Conservation (phyloP, 2,888 invertebrate genomes). For the Heterodera filipjevi region DNA sequence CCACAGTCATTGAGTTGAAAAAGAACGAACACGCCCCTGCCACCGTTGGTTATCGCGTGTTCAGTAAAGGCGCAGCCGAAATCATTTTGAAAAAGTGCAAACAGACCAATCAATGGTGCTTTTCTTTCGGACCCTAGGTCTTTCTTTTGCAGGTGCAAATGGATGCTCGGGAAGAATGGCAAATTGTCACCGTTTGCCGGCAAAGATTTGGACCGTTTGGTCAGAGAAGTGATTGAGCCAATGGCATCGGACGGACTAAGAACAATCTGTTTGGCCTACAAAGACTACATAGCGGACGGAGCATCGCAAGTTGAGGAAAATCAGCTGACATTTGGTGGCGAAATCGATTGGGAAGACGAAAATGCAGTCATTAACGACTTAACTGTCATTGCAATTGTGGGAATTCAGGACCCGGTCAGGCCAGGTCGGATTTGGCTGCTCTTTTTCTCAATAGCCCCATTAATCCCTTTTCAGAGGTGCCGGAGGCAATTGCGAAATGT, state of each 20-base stretch:
- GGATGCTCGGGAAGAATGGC: slow-evolving; percentile 54
- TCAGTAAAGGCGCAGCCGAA: slow-evolving; percentile 70
- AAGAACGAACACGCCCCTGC: background rate
- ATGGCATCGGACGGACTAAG: slow-evolving; percentile 69
- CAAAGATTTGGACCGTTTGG: slow-evolving; percentile 53
- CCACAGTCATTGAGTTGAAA: slow-evolving; percentile 75
- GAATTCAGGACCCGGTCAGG: slow-evolving; percentile 70
- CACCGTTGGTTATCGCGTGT: slow-evolving; percentile 72
- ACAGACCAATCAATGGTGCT: too few relatives aligned
- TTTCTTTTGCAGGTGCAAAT: slow-evolving; percentile 61
- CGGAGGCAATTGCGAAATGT: slow-evolving; percentile 67
- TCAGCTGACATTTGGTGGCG: slow-evolving; percentile 43
- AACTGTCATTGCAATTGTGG: slow-evolving; percentile 68
- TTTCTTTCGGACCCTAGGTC: too few relatives aligned
- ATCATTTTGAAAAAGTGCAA: slow-evolving; percentile 69
- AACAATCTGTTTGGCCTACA: slow-evolving; percentile 69
- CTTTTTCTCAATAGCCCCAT: slow-evolving; percentile 63
- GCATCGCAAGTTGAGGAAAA: slow-evolving; percentile 42
- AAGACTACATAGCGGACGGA: slow-evolving; percentile 47
- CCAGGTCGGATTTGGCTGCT: slow-evolving; percentile 57
- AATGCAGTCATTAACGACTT: slow-evolving; percentile 66
- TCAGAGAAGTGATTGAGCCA: slow-evolving; percentile 67
- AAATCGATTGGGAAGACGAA: slow-evolving; percentile 68
- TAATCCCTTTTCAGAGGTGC: slow-evolving; percentile 66
- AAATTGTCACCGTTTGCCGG: slow-evolving; percentile 52